phyloP scores from a whole-genome alignment of 2,113 vertebrate genomes.

The Nothobranchius furzeri region DNA sequence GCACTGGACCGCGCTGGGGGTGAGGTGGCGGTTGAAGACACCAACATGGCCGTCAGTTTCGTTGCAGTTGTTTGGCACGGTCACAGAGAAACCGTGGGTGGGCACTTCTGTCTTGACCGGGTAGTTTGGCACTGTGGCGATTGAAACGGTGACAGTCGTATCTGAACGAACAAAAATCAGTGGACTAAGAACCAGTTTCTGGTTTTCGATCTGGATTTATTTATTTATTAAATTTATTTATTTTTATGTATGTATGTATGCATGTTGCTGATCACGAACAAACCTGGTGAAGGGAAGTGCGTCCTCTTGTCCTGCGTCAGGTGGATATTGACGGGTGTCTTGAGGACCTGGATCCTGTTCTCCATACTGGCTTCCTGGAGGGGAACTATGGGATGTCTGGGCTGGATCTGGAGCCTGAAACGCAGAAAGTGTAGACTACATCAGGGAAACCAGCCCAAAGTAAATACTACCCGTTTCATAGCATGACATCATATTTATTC shows the following conservation, averaged over 20 bases:
- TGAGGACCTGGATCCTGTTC: conserved; percentile 91
- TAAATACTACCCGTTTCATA: no score
- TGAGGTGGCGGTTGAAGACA: conserved; percentile 87
- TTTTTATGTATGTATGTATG: no score
- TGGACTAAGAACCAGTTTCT: conserved; percentile 4
- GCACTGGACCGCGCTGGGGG: conserved; percentile 83
- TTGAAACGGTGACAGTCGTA: conserved; percentile 93
- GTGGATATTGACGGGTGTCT: conserved; percentile 92
- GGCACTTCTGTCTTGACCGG: conserved; percentile 91
- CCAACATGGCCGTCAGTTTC: conserved; percentile 81
- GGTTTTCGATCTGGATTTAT: background rate
- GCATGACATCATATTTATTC: no score
- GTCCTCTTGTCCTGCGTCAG: conserved; percentile 87
- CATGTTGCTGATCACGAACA: background rate
- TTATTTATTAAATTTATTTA: no score
- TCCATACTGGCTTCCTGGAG: conserved; percentile 84
- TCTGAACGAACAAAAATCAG: conserved; percentile 61
- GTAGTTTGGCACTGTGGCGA: conserved; percentile 88
- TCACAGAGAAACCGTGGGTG: conserved; percentile 87
- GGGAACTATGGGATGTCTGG: conserved; percentile 51
- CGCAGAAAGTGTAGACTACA: background rate
- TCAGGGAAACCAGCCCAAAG: no score
- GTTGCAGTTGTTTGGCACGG: conserved; percentile 83
- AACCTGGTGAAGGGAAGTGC: conserved; percentile 86
- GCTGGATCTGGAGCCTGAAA: conserved; percentile 82